Conservation (phyloP, 2,797 vertebrate genomes). For the Rhinichthys osculus region DNA sequence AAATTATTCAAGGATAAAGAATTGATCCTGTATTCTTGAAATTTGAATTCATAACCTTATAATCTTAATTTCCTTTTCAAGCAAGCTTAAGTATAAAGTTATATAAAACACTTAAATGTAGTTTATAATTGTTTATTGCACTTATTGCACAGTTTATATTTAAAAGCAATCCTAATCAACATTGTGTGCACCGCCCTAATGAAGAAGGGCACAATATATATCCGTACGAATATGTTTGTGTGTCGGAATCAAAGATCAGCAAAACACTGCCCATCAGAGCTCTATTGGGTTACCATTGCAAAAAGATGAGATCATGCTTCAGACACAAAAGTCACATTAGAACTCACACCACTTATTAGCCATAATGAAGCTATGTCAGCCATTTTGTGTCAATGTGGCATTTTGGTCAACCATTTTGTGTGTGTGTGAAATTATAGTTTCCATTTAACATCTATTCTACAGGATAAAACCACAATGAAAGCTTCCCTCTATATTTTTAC, state of each 20-base stretch:
- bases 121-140: not conserved
- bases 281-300: slow-evolving; percentile 22
- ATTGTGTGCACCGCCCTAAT: not conserved
- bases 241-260: slow-evolving; percentile 6
- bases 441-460: slow-evolving; percentile 24
- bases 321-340: slow-evolving; percentile 22
- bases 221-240: not conserved
- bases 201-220: slow-evolving; percentile 47
- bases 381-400: slow-evolving; percentile 40
- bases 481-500: not conserved
- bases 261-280: not conserved
- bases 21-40: not conserved
- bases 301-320: slow-evolving; percentile 28
- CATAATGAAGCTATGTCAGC: slow-evolving; percentile 19
- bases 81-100: not conserved
- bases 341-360: slow-evolving; percentile 33
- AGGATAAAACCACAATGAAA: slow-evolving; percentile 26
- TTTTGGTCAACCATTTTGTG: slow-evolving; percentile 32
- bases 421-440: slow-evolving; percentile 12
- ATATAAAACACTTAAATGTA: not conserved
- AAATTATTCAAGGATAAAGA: not conserved
- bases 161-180: not conserved
- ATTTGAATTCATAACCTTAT: not conserved
- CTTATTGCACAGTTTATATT: not conserved
- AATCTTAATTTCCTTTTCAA: not conserved